Evolutionary conservation across 2,113 vertebrate species (phyloP), one percentile per base, ranked within the genome.

Genomic region (Trematocara macrostoma): DNA sequence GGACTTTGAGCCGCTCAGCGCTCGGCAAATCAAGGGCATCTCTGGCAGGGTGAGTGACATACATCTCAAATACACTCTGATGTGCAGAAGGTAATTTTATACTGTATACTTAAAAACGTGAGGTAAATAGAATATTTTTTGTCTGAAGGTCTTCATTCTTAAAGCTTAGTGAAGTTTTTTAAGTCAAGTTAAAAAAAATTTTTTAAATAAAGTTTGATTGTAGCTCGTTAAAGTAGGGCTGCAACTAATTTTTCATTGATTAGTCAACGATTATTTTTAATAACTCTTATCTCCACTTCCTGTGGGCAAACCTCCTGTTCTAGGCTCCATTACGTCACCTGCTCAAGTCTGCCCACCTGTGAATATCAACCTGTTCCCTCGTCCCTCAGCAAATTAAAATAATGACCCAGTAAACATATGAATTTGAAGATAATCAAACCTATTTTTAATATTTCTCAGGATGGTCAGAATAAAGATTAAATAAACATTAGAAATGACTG

Each of bases 1-100:
- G 93, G 99, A 99, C 96, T 99, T 99, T 80, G 98, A 99, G 90
- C 99, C 99, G 3, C 98, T 99, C 92, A 99, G 98, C 87, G 98
- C 99, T 84, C 98, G 98, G 87, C 96, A 96, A 3, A 96, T 96
- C 85, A 98, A 98, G 90, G 99, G 98, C 83, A 99, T 99, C 95
- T 99, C 99, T 49, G 98, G 97, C 94, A 96, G 97, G 97, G 99
- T 99, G 88, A 96, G 98, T 95, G 57, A 74, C 81, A 78, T 26
- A 29, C 53, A 71, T 6, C 53, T 31, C 42, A 74, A 47, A 47
- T 31, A 29, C 42, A 49, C 3, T 29, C 3, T 47, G 40, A 47
- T 26, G 3, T 26, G 8, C 42, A 29, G 69, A 47, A 29, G 69
- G 42, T 74, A 29, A 74, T 49, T 74, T 47, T 47, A 49, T 74